Base-by-base conservation (phyloP, 2,888 invertebrate genomes). In the Lasiommata megera region DNA sequence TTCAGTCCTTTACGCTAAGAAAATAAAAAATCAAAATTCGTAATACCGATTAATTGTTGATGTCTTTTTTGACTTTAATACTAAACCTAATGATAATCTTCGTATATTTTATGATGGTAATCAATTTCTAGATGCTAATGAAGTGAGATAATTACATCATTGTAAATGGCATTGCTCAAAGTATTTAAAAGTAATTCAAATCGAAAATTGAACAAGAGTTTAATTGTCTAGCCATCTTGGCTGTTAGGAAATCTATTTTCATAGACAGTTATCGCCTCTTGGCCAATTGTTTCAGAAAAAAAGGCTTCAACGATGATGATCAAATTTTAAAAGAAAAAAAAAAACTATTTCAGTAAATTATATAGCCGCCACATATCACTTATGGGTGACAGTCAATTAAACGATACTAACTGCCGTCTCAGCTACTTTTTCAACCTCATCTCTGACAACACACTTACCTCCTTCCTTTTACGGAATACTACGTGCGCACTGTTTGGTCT, bases 311-410 rank as follows among this genome's bases (percentile, higher is more conserved):
- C 60, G 48, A 47, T 48, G 37, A 58, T 60, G n/a, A n/a, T n/a
- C n/a, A n/a, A n/a, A n/a, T n/a, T n/a, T n/a, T 64, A 51, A 58
- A 44, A 53, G 43, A 56, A 43, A 16, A 46, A 46, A 46, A 46
- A 16, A 31, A 16, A 46, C 29, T 47, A 44, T 58, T 61, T 56
- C 61, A 55, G 29, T 60, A 51, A 31, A 18, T 34, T 34, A 56
- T 60, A 59, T 61, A 79, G 76, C 78, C 76, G 78, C 78, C 81
- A 81, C 84, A 84, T 82, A 86, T 87, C 86, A 82, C 84, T 79
- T 73, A 76, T 72, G 69, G 67, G 79, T 82, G 84, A 81, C 80
- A 73, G 88, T 88, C 87, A 88, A 86, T 89, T 87, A 88, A 68
- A 61, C 41, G 8, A 18, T 53, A 44, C 43, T 59, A 72, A 79